Conservation (phyloP, 2,888 invertebrate genomes). For the Chloroclysta siterata region DNA sequence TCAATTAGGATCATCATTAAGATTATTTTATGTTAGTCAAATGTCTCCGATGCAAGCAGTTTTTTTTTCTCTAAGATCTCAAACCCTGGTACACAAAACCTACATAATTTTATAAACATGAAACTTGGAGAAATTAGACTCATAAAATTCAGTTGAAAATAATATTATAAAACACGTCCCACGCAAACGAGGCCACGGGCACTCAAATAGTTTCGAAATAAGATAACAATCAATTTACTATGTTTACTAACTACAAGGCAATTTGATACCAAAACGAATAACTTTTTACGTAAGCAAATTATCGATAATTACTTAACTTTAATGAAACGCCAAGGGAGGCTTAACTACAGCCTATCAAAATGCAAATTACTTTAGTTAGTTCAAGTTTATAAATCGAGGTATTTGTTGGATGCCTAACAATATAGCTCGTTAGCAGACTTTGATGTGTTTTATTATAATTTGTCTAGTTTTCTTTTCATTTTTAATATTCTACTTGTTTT, state of each 20-base stretch:
- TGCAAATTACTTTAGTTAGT: constrained; percentile 32
- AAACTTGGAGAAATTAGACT: too few relatives aligned
- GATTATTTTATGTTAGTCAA: too few relatives aligned
- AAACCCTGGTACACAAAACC: too few relatives aligned
- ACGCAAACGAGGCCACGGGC: background rate
- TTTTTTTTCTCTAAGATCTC: too few relatives aligned
- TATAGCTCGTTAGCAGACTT: constrained; percentile 25
- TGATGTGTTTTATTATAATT: background rate
- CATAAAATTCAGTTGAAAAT: background rate
- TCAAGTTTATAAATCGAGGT: constrained; percentile 30
- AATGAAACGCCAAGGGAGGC: constrained; percentile 22
- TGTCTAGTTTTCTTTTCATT: too few relatives aligned
- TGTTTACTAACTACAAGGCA: background rate
- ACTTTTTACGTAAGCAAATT: constrained; percentile 15
- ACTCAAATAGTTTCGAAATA: background rate
- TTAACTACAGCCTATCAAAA: constrained; percentile 29
- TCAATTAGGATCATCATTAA: too few relatives aligned
- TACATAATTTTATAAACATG: too few relatives aligned
- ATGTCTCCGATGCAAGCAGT: too few relatives aligned
- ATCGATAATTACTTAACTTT: constrained; percentile 20
- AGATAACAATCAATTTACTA: background rate
- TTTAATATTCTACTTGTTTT: too few relatives aligned
- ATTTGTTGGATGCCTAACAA: constrained; percentile 23
- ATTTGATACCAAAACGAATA: constrained; percentile 1
- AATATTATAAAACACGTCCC: background rate